Base-by-base conservation (phyloP, 2,888 invertebrate genomes). In the Mellilla xanthometata region DNA sequence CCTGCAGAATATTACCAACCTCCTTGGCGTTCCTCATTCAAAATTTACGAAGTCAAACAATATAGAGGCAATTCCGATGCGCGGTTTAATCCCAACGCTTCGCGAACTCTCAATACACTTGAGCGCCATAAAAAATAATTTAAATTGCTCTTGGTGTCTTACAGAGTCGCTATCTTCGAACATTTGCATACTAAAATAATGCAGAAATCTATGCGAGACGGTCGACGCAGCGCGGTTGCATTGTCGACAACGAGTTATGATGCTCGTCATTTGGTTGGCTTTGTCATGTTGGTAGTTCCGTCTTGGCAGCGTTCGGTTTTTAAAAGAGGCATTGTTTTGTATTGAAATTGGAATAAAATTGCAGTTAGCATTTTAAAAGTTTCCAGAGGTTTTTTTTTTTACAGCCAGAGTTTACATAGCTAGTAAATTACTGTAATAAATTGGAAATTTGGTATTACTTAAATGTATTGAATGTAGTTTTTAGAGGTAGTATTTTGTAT, bases 81-180 rank as follows among this genome's bases (percentile, higher is more conserved):
- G 56, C 60, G 63, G 54, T 59, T 54, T 63, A 58, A 67, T 70
- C 69, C 68, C 68, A 62, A 53, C 59, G 68, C 74, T 81, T 78
- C 72, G 79, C 76, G 70, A 75, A 76, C 76, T 77, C 84, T 82
- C 89, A 88, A 90, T 90, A 87, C 90, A 75, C 90, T 68, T 63
- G 86, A 84, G 90, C 81, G 81, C 80, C 84, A 89, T 90, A 90
- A 90, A 90, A 90, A 90, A 90, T 90, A 90, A 90, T 90, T 90
- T 87, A 89, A 90, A 90, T 90, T 85, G 90, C 87, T 31, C 38
- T 32, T 27, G 31, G 27, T 43, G 43, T 87, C 86, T 83, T 84
- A 83, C 81, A 81, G 77, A 85, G 81, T 78, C 80, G 85, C 75
- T 86, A 85, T 86, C 86, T 68, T 39, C 69, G 76, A 72, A 73